phyloP scores from a whole-genome alignment of 2,888 invertebrate genomes.

The Drosophila affinis region DNA sequence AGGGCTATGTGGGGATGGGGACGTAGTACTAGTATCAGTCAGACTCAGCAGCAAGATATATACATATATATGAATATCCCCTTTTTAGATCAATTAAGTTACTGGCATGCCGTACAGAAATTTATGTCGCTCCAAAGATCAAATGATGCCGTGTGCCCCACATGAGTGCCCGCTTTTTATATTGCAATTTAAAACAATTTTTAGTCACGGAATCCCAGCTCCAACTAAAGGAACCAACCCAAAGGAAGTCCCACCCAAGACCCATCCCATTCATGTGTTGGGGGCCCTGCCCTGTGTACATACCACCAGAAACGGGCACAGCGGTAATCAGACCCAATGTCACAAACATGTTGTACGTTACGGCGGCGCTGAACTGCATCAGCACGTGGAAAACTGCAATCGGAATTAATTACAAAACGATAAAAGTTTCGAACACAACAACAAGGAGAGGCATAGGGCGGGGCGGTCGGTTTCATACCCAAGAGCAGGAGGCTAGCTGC shows the following conservation, averaged over 20 bases:
- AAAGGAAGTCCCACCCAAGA: slow-evolving; percentile 1
- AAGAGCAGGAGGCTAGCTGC: slow-evolving; percentile 91
- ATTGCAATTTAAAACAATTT: slow-evolving; percentile 57
- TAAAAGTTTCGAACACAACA: slow-evolving; percentile 46
- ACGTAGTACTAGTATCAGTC: too few relatives aligned
- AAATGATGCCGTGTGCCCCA: slow-evolving; percentile 23
- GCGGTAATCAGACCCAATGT: slow-evolving; percentile 96
- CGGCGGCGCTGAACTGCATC: slow-evolving; percentile 96
- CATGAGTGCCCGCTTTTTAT: slow-evolving; percentile 31
- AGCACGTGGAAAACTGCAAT: slow-evolving; percentile 94
- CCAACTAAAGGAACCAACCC: not conserved
- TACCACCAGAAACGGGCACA: slow-evolving; percentile 97
- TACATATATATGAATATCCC: too few relatives aligned
- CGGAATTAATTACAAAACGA: slow-evolving; percentile 60
- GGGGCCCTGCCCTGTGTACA: slow-evolving; percentile 64
- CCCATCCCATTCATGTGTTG: slow-evolving; percentile 2
- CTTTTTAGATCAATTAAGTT: not conserved
- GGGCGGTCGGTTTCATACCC: slow-evolving; percentile 84
- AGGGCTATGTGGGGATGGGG: slow-evolving; percentile 86
- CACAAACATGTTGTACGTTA: slow-evolving; percentile 97
- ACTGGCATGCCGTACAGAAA: not conserved
- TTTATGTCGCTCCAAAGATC: slow-evolving; percentile 6
- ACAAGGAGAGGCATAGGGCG: not conserved
- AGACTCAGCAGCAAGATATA: too few relatives aligned
- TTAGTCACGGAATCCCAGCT: slow-evolving; percentile 54